Percentiles rank a stretch among this genome's conserved stretches.
Evolutionary conservation across 2,113 vertebrate species (phyloP).

Genomic region (Odontophorus gujanensis): DNA sequence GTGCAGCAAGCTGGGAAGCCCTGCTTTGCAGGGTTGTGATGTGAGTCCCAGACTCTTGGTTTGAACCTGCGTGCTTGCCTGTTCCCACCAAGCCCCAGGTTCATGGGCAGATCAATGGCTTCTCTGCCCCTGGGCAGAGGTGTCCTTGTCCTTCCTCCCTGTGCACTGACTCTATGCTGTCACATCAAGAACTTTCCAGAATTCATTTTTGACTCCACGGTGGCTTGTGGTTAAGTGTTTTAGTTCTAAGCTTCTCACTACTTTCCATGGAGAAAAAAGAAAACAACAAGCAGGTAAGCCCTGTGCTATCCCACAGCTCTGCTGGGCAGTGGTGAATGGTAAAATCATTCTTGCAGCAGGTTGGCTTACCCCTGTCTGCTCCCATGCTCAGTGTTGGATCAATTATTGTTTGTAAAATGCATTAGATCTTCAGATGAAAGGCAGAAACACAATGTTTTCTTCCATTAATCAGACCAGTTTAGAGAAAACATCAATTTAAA

Average conservation of each 20-base stretch:
- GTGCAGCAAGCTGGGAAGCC: too few relatives aligned
- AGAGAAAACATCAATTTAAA: constrained; percentile 68
- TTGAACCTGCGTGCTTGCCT: neutral
- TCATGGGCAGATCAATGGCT: neutral
- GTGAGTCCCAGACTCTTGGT: neutral
- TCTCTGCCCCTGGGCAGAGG: neutral
- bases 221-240: neutral
- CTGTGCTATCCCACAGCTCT: neutral
- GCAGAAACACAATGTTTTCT: constrained; percentile 35
- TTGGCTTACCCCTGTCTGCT: neutral
- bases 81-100: neutral
- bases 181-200: neutral
- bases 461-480: constrained; percentile 61
- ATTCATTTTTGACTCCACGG: neutral
- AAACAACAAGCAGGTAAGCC: neutral
- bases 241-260: neutral
- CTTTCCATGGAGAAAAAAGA: neutral
- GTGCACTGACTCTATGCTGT: neutral
- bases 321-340: neutral
- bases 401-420: constrained; percentile 43
- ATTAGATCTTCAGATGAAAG: constrained; percentile 43
- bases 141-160: neutral
- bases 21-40: too few relatives aligned
- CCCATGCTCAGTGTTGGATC: neutral
- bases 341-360: neutral